These are phyloP conservation scores for Criorhina ranunculi DNA, from an alignment of 2,888 invertebrate genomes.

Conservation along the genomic window DNA sequence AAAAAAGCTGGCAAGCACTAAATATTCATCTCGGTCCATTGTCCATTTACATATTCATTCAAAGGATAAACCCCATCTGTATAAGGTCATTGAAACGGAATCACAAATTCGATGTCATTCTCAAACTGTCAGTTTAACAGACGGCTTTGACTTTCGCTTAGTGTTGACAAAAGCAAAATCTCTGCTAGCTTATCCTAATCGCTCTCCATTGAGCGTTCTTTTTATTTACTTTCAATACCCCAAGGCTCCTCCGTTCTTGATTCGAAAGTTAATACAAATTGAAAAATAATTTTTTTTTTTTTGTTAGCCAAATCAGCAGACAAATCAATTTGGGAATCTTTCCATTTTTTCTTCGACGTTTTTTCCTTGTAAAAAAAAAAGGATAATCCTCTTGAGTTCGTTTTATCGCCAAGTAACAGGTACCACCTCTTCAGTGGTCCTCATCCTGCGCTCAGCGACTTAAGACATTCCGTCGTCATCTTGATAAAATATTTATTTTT, in stretches of 20 bases:
- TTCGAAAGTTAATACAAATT: constrained; percentile 63
- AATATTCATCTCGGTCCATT: too few species aligned
- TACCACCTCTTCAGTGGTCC: constrained; percentile 36
- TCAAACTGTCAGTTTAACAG: background rate
- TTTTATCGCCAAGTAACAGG: constrained; percentile 78
- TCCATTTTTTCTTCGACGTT: constrained; percentile 7
- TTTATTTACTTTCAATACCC: constrained; percentile 50
- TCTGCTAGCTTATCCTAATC: constrained; percentile 10
- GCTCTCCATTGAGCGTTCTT: constrained; percentile 3
- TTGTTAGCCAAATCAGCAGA: constrained; percentile 44
- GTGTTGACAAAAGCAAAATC: background rate
- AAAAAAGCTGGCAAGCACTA: too few species aligned
- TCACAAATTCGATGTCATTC: background rate
- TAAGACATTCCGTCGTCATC: constrained; percentile 69
- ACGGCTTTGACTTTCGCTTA: background rate
- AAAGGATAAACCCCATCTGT: too few species aligned
- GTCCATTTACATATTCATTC: too few species aligned
- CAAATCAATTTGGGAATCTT: constrained; percentile 42
- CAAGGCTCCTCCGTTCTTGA: background rate
- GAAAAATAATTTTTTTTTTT: constrained; percentile 39
- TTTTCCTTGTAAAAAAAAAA: constrained; percentile 61
- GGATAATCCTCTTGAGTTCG: constrained; percentile 76
- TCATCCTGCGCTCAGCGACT: constrained; percentile 13
- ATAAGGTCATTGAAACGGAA: background rate
- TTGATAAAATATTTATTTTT: constrained; percentile 83